These are phyloP conservation scores for Hydropsyche betteni DNA, from an alignment of 2,888 invertebrate species.

Conservation along the genomic window DNA sequence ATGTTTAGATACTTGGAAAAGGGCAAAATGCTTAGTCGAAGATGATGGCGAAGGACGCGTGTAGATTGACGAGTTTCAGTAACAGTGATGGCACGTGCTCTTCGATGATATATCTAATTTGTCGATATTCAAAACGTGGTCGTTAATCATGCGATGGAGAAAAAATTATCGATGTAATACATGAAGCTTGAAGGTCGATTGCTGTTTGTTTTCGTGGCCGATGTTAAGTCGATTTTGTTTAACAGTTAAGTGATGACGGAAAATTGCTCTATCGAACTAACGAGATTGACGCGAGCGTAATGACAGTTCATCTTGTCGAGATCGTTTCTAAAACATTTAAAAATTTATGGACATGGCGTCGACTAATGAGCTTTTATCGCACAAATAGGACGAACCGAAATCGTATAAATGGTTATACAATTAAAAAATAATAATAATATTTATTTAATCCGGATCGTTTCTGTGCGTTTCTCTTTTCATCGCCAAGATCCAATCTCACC, in stretches of 20 bases:
- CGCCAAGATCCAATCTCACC: not conserved
- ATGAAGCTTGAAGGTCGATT: not conserved
- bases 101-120: constrained; percentile 15
- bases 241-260: too few species aligned
- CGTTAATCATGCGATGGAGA: not conserved
- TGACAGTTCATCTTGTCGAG: too few species aligned
- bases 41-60: not conserved
- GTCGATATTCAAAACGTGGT: constrained; percentile 9
- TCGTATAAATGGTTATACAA: constrained; percentile 21
- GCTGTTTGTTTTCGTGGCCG: not conserved
- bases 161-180: constrained; percentile 1
- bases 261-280: too few species aligned
- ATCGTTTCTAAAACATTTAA: too few species aligned
- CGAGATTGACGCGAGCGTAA: too few species aligned
- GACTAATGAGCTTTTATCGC: too few species aligned
- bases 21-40: too few species aligned
- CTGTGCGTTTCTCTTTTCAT: constrained; percentile 1
- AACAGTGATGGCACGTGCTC: not conserved
- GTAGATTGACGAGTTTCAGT: not conserved
- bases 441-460: not conserved
- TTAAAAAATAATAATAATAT: not conserved
- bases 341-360: too few species aligned
- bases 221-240: too few species aligned
- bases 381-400: not conserved
- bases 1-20: too few species aligned